Percentiles rank a stretch among this genome's conserved stretches.
These are phyloP conservation scores for Beroe ovata DNA, from an alignment of 37 sponge, comb jelly and placozoan species.

Conservation along the genomic window DNA sequence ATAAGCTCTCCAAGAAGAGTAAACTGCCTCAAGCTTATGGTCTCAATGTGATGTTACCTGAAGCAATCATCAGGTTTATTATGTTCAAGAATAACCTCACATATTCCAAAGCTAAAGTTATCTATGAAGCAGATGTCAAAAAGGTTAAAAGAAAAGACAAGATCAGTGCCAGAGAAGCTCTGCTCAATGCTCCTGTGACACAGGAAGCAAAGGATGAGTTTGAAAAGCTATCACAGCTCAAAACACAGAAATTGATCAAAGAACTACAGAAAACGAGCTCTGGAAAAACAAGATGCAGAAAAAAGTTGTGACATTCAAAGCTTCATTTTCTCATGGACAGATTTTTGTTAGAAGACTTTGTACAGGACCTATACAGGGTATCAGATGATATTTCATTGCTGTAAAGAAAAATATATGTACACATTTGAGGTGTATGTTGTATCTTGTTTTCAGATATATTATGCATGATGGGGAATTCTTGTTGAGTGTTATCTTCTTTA, in stretches of 20 bases:
- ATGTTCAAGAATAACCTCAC: conserved; percentile 19
- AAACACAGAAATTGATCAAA: background rate
- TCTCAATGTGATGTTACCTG: conserved; percentile 47
- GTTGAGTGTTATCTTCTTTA: too few relatives aligned
- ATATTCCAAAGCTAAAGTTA: conserved; percentile 8
- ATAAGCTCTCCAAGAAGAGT: conserved; percentile 19
- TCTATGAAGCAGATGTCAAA: background rate
- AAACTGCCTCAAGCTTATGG: conserved; percentile 49
- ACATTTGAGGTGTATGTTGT: too few relatives aligned
- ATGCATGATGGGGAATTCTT: too few relatives aligned
- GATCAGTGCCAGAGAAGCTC: background rate
- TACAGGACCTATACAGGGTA: too few relatives aligned
- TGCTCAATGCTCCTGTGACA: conserved; percentile 2
- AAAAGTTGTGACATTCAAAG: background rate
- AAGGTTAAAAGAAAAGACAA: conserved; percentile 27
- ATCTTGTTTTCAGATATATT: too few relatives aligned
- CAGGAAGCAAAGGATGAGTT: conserved; percentile 37
- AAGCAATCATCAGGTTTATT: conserved; percentile 6
- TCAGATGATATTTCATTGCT: too few relatives aligned
- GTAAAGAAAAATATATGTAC: too few relatives aligned
- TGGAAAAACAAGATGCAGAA: background rate
- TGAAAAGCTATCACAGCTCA: background rate
- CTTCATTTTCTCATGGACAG: too few relatives aligned
- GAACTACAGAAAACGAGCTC: background rate
- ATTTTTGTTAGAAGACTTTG: too few relatives aligned